Conservation (phyloP, 2,113 vertebrate genomes). For the Misgurnus anguillicaudatus region DNA sequence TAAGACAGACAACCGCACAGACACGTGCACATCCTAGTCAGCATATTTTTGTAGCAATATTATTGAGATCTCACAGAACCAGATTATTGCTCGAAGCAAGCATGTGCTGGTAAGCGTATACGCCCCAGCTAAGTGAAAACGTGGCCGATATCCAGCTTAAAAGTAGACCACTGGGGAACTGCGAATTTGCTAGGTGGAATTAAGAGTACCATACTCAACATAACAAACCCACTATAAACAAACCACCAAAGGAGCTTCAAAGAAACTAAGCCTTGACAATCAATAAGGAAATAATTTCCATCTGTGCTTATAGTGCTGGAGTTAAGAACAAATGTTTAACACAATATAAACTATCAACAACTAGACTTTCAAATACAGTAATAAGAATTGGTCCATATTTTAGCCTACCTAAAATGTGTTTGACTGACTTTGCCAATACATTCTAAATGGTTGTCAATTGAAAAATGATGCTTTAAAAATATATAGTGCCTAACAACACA, state of each 20-base stretch:
- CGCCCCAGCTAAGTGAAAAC: neutral
- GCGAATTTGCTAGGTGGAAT: neutral
- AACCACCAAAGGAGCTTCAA: neutral
- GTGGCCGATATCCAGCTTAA: neutral
- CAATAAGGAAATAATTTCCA: neutral
- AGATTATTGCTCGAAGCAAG: neutral
- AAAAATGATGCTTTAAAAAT: too few species aligned
- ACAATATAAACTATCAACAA: too few species aligned
- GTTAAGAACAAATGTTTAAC: neutral
- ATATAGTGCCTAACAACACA: too few species aligned
- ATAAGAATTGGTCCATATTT: too few species aligned
- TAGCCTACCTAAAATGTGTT: too few species aligned
- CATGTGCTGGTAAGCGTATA: neutral
- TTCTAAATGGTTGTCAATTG: too few species aligned
- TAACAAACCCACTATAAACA: neutral
- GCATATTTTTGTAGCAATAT: neutral
- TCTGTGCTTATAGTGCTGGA: neutral
- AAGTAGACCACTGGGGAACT: neutral
- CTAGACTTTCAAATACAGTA: too few species aligned
- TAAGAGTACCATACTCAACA: neutral
- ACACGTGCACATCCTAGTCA: constrained; percentile 12
- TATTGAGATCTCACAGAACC: neutral
- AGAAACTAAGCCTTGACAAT: neutral
- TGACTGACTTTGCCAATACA: too few species aligned
- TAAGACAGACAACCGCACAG: constrained; percentile 4